Base-by-base conservation (phyloP, 2,888 invertebrate species). In the Drosophila kanekoi region DNA sequence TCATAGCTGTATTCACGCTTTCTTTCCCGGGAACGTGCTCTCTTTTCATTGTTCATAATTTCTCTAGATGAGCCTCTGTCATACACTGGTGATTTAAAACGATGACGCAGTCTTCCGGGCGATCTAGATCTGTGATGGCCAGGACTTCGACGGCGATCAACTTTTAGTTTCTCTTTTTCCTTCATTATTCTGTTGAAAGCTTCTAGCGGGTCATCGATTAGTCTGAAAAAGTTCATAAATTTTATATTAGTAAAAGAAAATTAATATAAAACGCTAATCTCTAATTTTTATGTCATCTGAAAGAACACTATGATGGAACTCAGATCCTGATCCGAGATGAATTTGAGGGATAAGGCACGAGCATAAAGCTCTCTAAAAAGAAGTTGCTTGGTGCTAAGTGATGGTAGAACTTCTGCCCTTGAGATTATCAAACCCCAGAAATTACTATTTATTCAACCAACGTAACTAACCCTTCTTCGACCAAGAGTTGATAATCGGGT, bases 151-250 rank as follows among this genome's bases (percentile, higher is more conserved):
- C 93, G 90, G 32, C 93, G 92, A 66, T 93, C 93, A 48, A 92
- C 93, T 72, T 93, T 93, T 45, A 93, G 91, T 67, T 95, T 93
- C 57, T 95, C 94, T 92, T 97, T 97, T 92, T 97, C 97, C 75
- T 96, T 94, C 88, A 97, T 94, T 94, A 97, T 96, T 77, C 97
- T 94, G 92, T 97, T 96, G 92, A 97, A 97, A 56, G 96, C 97
- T 91, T 97, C 97, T 82, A 97, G 92, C 4, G 97, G 97, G 93
- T 97, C 97, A 89, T 96, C 97, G 78, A 96, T 96, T 65, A 95
- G 94, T 79, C 96, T 90, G 75, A 45, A 71, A 41, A 45, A 44
- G 16, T 14, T 43, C 4, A 28, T 6, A 1, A 43, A 10, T 16
- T 8, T 2, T 28, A 57, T 45, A 23, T 10, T 11, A 18, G 20